These are phyloP conservation scores for Ptychoptera albimana DNA, from an alignment of 2,888 invertebrate species.

Conservation along the genomic window DNA sequence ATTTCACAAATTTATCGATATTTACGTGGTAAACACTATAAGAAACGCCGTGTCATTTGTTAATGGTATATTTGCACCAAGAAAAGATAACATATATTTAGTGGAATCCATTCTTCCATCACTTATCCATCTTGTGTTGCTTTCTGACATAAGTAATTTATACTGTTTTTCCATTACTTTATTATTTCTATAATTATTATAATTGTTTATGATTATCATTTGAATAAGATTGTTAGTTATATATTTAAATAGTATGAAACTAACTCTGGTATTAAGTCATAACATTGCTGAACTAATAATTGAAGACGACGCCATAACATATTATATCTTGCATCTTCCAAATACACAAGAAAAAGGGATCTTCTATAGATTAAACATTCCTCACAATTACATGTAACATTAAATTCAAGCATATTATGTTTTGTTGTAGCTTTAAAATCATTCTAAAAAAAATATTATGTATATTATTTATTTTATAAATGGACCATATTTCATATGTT, in stretches of 20 bases:
- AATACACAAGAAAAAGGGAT: slow-evolving; percentile 6
- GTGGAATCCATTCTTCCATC: slow-evolving; percentile 9
- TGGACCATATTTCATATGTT: too few relatives aligned
- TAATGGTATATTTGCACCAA: slow-evolving; percentile 9
- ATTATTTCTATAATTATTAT: slow-evolving; percentile 3
- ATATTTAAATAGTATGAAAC: not conserved
- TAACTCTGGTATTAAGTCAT: slow-evolving; percentile 9
- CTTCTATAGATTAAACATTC: slow-evolving; percentile 8
- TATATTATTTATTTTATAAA: too few relatives aligned
- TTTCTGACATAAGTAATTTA: slow-evolving; percentile 6
- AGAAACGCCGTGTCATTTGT: slow-evolving; percentile 11
- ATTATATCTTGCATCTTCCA: slow-evolving; percentile 9
- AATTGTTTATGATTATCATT: not conserved
- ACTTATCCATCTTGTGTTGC: slow-evolving; percentile 8
- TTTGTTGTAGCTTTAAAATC: not conserved
- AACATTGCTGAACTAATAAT: slow-evolving; percentile 7
- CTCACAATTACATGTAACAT: slow-evolving; percentile 6
- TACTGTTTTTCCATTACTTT: slow-evolving; percentile 7
- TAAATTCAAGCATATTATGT: slow-evolving; percentile 2
- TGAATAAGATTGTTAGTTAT: not conserved
- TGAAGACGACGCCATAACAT: slow-evolving; percentile 9
- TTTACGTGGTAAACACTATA: slow-evolving; percentile 9
- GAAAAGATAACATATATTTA: slow-evolving; percentile 8
- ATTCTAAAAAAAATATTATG: too few relatives aligned
- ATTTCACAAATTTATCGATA: not conserved